Conservation (phyloP, 2,797 vertebrate genomes). For the Syngnathus acus region DNA sequence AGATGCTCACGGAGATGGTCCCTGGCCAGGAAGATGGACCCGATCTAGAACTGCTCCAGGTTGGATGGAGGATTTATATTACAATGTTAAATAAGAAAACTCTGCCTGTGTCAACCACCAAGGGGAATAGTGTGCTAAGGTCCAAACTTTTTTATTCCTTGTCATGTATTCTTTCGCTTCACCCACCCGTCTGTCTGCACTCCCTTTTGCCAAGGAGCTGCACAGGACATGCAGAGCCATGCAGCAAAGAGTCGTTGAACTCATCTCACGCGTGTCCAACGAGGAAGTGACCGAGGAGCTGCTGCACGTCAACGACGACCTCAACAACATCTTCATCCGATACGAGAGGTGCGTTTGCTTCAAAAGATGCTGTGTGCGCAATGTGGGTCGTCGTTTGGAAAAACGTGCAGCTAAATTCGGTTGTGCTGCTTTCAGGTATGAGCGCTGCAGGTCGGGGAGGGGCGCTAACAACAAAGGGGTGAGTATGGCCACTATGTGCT, state of each 20-base stretch:
- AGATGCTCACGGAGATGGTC: constrained; percentile 97
- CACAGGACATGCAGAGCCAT: constrained; percentile 91
- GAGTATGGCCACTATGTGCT: constrained; percentile 16
- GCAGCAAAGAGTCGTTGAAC: constrained; percentile 91
- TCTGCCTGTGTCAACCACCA: constrained; percentile 36
- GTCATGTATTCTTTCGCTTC: not conserved
- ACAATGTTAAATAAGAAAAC: no score
- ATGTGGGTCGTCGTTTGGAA: not conserved
- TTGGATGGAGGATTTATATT: constrained; percentile 31
- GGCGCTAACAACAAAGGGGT: constrained; percentile 86
- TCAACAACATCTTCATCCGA: constrained; percentile 93
- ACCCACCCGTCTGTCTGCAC: not conserved
- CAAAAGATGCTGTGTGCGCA: not conserved
- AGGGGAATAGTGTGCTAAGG: constrained; percentile 36
- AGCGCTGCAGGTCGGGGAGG: constrained; percentile 84
- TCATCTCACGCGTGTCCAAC: constrained; percentile 87
- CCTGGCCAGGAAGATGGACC: constrained; percentile 90
- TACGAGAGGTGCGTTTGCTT: constrained; percentile 77
- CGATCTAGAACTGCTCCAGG: constrained; percentile 91
- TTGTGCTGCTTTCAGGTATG: constrained; percentile 75
- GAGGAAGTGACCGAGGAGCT: constrained; percentile 93
- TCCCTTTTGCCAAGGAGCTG: constrained; percentile 65
- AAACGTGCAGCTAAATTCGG: not conserved
- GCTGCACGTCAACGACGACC: constrained; percentile 88
- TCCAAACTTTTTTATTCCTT: not conserved